Conservation (phyloP, 2,113 vertebrate genomes). For the Larimichthys crocea region DNA sequence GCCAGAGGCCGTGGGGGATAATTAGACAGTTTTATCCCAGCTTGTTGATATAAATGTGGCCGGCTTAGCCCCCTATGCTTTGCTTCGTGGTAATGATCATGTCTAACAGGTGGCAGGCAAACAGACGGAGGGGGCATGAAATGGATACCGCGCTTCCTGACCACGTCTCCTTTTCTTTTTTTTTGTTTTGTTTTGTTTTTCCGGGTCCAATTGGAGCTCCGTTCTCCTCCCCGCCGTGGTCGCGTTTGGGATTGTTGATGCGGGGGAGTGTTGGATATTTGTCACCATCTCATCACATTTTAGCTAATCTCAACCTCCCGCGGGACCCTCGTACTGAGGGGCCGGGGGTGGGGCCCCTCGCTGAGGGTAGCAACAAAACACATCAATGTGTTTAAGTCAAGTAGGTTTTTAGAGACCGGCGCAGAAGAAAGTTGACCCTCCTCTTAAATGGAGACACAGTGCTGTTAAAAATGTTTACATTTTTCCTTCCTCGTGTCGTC, state of each 20-base stretch:
- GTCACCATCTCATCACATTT: constrained; percentile 82
- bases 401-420: constrained; percentile 55
- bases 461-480: constrained; percentile 44
- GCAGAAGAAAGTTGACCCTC: constrained; percentile 60
- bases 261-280: constrained; percentile 77
- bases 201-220: constrained; percentile 59
- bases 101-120: constrained; percentile 97
- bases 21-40: constrained; percentile 93
- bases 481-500: constrained; percentile 22
- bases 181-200: constrained; percentile 81
- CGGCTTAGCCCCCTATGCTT: constrained; percentile 91
- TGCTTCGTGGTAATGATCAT: constrained; percentile 90
- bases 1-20: constrained; percentile 89
- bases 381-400: constrained; percentile 63
- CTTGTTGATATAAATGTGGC: constrained; percentile 99
- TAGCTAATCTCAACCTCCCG: constrained; percentile 75
- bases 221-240: constrained; percentile 49
- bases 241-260: constrained; percentile 59
- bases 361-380: constrained; percentile 57
- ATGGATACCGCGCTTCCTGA: constrained; percentile 95
- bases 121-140: constrained; percentile 88
- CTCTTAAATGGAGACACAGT: constrained; percentile 44
- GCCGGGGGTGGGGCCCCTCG: constrained; percentile 1
- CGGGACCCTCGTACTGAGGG: constrained; percentile 48
- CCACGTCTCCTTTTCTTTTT: constrained; percentile 79